A percentile compares a stretch with the other conserved stretches of the same genome.
phyloP scores from a whole-genome alignment of 2,888 invertebrate genomes.

The Andrena praecox region DNA sequence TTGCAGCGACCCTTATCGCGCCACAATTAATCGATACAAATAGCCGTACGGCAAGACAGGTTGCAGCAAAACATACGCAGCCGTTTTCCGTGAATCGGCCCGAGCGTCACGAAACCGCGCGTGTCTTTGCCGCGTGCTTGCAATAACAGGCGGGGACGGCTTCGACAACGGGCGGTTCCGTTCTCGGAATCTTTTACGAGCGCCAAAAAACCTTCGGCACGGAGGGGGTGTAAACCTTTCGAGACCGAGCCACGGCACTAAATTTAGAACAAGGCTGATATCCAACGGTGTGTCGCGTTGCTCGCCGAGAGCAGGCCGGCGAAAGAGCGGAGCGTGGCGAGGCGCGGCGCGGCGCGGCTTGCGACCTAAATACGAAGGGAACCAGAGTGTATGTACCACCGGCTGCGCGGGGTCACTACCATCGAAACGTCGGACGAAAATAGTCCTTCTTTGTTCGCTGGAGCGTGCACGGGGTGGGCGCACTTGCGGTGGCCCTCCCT shows the following conservation, averaged over 20 bases:
- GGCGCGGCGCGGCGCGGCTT: slow-evolving; percentile 31
- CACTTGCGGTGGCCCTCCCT: slow-evolving; percentile 1
- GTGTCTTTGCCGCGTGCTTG: not conserved
- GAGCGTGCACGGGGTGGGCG: slow-evolving; percentile 49
- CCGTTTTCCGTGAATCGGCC: slow-evolving; percentile 7
- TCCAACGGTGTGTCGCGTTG: slow-evolving; percentile 52
- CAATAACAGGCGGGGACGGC: slow-evolving; percentile 9
- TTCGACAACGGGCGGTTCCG: slow-evolving; percentile 16
- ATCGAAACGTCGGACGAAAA: slow-evolving; percentile 71
- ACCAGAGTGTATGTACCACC: slow-evolving; percentile 45
- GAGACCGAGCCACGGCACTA: slow-evolving; percentile 61
- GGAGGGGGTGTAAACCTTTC: slow-evolving; percentile 61
- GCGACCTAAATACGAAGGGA: slow-evolving; percentile 78
- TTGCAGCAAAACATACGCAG: not conserved
- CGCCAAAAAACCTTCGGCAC: slow-evolving; percentile 48
- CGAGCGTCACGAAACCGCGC: slow-evolving; percentile 9
- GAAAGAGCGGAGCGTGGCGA: slow-evolving; percentile 37
- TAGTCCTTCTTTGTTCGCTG: slow-evolving; percentile 74
- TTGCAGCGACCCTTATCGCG: not conserved
- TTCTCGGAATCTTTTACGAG: slow-evolving; percentile 55
- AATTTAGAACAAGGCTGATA: slow-evolving; percentile 72
- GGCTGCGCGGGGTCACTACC: slow-evolving; percentile 70
- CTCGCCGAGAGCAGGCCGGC: slow-evolving; percentile 23
- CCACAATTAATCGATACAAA: not conserved
- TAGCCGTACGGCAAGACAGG: not conserved